Evolutionary conservation across 1,140 invertebrate species (phyloP).

Genomic region (Zaprionus tsacasi): DNA sequence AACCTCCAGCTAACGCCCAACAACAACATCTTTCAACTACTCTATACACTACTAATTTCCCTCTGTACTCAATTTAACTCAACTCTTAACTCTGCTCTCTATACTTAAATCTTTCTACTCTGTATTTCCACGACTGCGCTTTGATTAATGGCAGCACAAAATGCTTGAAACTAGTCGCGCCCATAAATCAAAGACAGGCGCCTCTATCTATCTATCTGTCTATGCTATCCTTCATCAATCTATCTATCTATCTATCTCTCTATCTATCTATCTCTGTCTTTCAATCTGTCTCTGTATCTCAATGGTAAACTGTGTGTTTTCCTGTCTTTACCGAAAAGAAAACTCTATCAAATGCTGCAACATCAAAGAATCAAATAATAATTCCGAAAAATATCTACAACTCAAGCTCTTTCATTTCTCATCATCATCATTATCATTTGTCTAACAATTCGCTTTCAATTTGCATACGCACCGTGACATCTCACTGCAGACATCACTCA

Average conservation of each 20-base stretch:
- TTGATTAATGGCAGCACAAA: conserved; percentile 71
- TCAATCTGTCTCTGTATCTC: conserved; percentile 46
- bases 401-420: conserved; percentile 44
- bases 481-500: conserved; percentile 59
- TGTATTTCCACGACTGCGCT: conserved; percentile 56
- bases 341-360: conserved; percentile 77
- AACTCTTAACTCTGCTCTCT: conserved; percentile 9
- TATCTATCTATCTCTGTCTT: conserved; percentile 22
- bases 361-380: conserved; percentile 84
- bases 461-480: conserved; percentile 49
- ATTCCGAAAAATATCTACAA: conserved; percentile 72
- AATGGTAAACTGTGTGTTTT: conserved; percentile 59
- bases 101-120: conserved; percentile 37
- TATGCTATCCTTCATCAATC: conserved; percentile 27
- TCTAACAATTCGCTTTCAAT: conserved; percentile 54
- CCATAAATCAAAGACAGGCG: conserved; percentile 69
- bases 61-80: conserved; percentile 22
- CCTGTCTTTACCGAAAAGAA: conserved; percentile 68
- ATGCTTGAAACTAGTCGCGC: conserved; percentile 76
- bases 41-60: conserved; percentile 36
- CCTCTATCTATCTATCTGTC: conserved; percentile 43
- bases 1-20: conserved; percentile 27
- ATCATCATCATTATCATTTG: background rate
- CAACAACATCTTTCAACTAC: conserved; percentile 16
- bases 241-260: conserved; percentile 32